phyloP scores from a whole-genome alignment of 2,888 invertebrate species.

The Schizotus pectinicornis region DNA sequence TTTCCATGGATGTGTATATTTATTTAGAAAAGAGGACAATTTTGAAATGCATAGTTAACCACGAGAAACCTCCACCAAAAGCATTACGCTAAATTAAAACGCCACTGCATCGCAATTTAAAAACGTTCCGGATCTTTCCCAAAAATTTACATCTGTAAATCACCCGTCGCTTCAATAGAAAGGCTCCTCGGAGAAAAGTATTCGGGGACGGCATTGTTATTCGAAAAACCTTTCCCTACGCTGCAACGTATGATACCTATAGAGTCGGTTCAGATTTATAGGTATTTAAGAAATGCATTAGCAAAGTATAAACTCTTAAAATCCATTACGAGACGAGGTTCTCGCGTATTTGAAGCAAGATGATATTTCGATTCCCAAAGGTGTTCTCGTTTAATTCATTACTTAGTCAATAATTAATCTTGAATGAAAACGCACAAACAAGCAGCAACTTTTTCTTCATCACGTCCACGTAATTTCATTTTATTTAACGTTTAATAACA shows the following conservation, averaged over 20 bases:
- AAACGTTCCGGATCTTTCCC: too few species aligned
- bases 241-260: conserved; percentile 39
- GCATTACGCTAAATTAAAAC: conserved; percentile 1
- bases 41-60: conserved; percentile 5
- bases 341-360: conserved; percentile 3
- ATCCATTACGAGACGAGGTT: conserved; percentile 47
- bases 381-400: conserved; percentile 5
- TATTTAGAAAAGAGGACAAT: neutral
- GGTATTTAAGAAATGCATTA: conserved; percentile 46
- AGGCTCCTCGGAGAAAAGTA: conserved; percentile 22
- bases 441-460: neutral
- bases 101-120: too few species aligned
- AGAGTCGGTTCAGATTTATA: too few species aligned
- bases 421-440: too few species aligned
- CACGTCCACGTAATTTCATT: conserved; percentile 4
- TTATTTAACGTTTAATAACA: too few species aligned
- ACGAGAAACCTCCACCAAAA: conserved; percentile 12
- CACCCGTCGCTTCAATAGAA: too few species aligned
- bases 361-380: conserved; percentile 5
- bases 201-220: conserved; percentile 39
- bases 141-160: too few species aligned
- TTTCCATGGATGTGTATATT: neutral
- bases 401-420: too few species aligned
- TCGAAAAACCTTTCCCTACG: conserved; percentile 43
- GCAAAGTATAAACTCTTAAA: conserved; percentile 50